Conservation (phyloP, 2,797 vertebrate species). For the Lemur catta region DNA sequence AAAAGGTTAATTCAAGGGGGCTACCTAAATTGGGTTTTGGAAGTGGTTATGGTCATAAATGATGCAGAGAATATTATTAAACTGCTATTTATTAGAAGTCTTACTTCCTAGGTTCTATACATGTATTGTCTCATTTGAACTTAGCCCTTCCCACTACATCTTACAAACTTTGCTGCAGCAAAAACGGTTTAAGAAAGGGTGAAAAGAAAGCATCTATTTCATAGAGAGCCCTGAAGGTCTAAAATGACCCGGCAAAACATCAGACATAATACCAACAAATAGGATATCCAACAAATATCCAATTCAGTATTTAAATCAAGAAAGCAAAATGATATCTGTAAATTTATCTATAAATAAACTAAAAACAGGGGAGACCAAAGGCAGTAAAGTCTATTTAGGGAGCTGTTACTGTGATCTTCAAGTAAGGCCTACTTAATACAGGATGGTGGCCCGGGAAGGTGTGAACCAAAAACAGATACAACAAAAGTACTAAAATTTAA, state of each 20-base stretch:
- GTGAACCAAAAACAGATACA: background rate
- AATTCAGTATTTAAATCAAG: background rate
- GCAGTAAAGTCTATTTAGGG: background rate
- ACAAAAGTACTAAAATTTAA: background rate
- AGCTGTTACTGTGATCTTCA: background rate
- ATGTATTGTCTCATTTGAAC: background rate
- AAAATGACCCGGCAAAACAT: background rate
- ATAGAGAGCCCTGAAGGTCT: background rate
- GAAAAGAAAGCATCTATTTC: background rate
- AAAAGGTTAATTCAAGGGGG: background rate
- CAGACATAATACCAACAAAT: background rate
- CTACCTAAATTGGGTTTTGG: background rate
- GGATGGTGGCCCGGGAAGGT: background rate
- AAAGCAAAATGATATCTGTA: background rate
- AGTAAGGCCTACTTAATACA: background rate
- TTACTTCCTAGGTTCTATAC: background rate
- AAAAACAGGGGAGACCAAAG: background rate
- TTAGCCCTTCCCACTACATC: background rate
- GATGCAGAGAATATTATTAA: background rate
- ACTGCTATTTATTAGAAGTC: background rate
- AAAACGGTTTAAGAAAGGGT: background rate
- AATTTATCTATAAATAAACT: background rate
- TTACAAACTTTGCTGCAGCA: background rate
- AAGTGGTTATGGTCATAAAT: background rate
- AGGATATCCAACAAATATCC: background rate